Evolutionary conservation across 2,113 vertebrate genomes (phyloP).

Genomic region (Excalfactoria chinensis): DNA sequence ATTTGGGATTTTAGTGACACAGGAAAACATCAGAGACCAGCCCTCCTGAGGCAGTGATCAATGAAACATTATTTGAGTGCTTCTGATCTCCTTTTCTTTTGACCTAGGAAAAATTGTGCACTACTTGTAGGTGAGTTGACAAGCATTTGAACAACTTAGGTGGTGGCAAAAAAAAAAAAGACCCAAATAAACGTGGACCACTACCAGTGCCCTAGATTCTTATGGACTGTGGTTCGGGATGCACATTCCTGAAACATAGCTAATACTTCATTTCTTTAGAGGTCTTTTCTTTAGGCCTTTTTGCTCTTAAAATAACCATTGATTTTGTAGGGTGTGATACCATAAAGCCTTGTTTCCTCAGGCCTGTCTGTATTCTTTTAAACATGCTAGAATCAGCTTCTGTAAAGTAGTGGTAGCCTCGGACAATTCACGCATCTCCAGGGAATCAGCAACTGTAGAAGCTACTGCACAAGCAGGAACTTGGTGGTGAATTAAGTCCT

Average conservation of each 20-base stretch:
- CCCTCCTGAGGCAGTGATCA: neutral
- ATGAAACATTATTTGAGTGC: neutral
- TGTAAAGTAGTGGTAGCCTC: accelerated
- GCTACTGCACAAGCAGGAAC: neutral
- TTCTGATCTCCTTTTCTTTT: neutral
- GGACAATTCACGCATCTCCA: neutral
- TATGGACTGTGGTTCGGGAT: neutral
- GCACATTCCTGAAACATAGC: neutral
- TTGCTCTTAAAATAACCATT: neutral
- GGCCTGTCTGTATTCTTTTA: neutral
- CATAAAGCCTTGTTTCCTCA: neutral
- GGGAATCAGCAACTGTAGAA: neutral
- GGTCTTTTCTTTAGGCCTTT: neutral
- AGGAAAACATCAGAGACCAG: neutral
- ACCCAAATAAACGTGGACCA: neutral
- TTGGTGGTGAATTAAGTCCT: neutral
- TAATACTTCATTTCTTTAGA: neutral
- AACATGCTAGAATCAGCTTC: neutral
- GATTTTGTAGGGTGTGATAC: neutral
- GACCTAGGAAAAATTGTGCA: neutral
- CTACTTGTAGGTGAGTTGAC: neutral
- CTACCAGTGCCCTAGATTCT: neutral
- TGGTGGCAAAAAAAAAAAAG: neutral
- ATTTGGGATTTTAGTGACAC: neutral
- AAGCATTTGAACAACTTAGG: neutral